Base-by-base conservation (phyloP, 2,888 invertebrate genomes). In the Ochropacha duplaris region DNA sequence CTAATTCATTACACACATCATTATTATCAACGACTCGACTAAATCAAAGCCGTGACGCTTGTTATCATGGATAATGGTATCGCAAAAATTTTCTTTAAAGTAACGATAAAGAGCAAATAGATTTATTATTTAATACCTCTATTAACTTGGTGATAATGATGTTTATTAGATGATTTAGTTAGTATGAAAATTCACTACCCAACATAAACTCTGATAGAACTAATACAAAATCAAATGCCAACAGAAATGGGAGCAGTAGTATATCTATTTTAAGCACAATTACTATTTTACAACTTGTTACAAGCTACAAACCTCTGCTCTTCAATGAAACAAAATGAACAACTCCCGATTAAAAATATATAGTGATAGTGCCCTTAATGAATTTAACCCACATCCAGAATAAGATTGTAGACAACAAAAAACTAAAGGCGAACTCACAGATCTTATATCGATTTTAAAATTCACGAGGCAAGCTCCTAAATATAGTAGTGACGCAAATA, bases 381-480 rank as follows among this genome's bases (percentile, higher is more conserved):
- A 11, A 54, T 55, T 58, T 61, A 69, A 62, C 65, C 61, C 59
- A 69, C 31, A 57, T 72, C 64, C 60, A 62, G 71, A 76, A 72
- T 70, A 66, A 66, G 65, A 68, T 58, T 56, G 60, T 58, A 64
- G 71, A 60, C 71, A 62, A 69, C 79, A 81, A 81, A 76, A 80
- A 72, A 78, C 71, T 58, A 67, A 68, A 70, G 56, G 63, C 59
- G 55, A 58, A 57, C 67, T 68, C 67, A 69, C 75, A 77, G 72
- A 76, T 74, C 76, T 24, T 28, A 69, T 60, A 67, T 66, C 60
- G 65, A 66, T 76, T 78, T 76, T 71, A 71, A 77, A 78, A 81
- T 80, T 78, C 72, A 77, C 66, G 62, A 44, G 72, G 64, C 63
- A 61, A n/a, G 50, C 50, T 22, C 22, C 11, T n/a, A 50, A 49